phyloP scores from a whole-genome alignment of 2,797 vertebrate species.

The Halcyon badia region DNA sequence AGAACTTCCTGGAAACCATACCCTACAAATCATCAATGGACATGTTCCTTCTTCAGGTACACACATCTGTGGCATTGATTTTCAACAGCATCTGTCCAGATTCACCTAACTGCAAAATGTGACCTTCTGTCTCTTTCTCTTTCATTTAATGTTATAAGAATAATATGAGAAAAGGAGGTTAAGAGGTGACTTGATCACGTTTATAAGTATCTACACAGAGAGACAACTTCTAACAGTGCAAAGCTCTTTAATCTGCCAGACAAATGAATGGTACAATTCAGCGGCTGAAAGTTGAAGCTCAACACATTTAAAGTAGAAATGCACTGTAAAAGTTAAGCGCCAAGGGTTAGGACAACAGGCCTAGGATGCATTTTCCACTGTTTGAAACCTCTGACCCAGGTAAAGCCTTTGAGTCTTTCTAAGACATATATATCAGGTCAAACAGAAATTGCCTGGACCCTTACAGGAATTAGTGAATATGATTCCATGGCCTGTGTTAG shows the following conservation, averaged over 20 bases:
- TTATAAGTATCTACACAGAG: background rate
- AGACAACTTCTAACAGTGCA: background rate
- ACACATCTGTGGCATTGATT: background rate
- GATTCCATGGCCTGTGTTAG: background rate
- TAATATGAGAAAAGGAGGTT: background rate
- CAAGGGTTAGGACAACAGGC: background rate
- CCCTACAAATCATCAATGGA: slow-evolving; percentile 39
- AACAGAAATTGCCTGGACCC: background rate
- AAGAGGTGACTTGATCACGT: background rate
- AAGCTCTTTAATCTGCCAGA: slow-evolving; percentile 1
- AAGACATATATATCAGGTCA: background rate
- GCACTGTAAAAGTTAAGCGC: background rate
- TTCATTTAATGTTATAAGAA: background rate
- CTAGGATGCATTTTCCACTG: background rate
- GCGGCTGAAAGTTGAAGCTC: background rate
- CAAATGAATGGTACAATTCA: background rate
- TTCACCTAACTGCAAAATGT: background rate
- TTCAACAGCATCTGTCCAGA: background rate
- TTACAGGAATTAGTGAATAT: background rate
- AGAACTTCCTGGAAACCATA: slow-evolving; percentile 28
- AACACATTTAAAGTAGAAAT: slow-evolving; percentile 18
- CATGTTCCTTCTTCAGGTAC: background rate
- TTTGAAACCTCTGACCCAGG: background rate
- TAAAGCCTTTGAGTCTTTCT: background rate
- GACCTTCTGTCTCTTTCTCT: background rate